Evolutionary conservation across 2,888 invertebrate species (phyloP), one percentile per base, ranked within the genome.

Genomic region (Spisula subtruncata): DNA sequence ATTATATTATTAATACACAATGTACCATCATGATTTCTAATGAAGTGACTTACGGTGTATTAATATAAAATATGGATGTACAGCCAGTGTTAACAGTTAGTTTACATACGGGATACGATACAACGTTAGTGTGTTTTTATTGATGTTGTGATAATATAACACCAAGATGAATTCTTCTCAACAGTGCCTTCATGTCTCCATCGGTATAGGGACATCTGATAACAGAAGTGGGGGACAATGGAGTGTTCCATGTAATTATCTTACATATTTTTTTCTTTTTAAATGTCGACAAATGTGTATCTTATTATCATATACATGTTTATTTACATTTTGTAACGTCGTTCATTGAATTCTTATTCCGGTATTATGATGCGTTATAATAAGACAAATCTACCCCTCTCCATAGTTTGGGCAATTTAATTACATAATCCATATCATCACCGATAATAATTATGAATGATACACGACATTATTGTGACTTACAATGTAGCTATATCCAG

Each of bases 161-260:
- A 66, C 60, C 20, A 66, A 66, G 25, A 66, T n/a, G 20, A n/a
- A 66, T 25, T 66, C 60, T 75, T 75, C 75, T 75, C 14, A 75
- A 32, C 35, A 75, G 75, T 75, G 75, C 75, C 75, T 75, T 75
- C 32, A 35, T 75, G 32, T 75, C 32, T 75, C 12, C 25, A 66
- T n/a, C 25, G 25, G n/a, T 66, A 25, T 66, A 25, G 25, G 25
- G 60, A 66, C 20, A 66, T 66, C 60, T 66, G 60, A 25, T 66
- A 66, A 66, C 5, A 25, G 60, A 66, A 25, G n/a, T 5, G 8
- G 6, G 60, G 25, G 25, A 66, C 25, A 25, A 6, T 66, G 60
- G 60, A 10, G 60, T 25, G 60, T 66, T 25, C 12, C n/a, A 6
- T n/a, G 25, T 10, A 66, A 25, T 12, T 10, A 4, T 12, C 5